Conservation (phyloP, 2,888 invertebrate species). For the Temnothorax unifasciatus region DNA sequence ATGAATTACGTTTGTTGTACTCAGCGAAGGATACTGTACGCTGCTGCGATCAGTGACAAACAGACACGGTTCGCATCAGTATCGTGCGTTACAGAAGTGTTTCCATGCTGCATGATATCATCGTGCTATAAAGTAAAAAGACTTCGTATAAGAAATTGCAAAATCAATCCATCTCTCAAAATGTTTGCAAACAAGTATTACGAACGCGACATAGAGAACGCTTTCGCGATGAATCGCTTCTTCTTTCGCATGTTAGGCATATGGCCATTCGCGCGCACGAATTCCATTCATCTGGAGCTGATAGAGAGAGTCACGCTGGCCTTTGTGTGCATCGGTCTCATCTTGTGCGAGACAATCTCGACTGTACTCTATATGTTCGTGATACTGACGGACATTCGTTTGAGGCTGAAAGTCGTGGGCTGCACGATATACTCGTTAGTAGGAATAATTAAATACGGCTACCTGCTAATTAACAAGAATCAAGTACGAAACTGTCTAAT, state of each 20-base stretch:
- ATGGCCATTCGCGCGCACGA: slow-evolving; percentile 50
- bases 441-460: slow-evolving; percentile 64
- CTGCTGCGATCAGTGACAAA: not conserved
- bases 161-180: not conserved
- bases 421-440: slow-evolving; percentile 62
- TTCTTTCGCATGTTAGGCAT: slow-evolving; percentile 18
- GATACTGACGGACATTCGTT: slow-evolving; percentile 62
- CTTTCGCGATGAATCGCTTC: slow-evolving; percentile 15
- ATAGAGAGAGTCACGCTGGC: not conserved
- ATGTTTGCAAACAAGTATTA: slow-evolving; percentile 37
- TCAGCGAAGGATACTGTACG: not conserved
- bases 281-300: not conserved
- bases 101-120: not conserved
- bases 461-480: slow-evolving; percentile 58
- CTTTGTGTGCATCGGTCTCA: slow-evolving; percentile 60
- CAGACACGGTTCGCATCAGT: not conserved
- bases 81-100: not conserved
- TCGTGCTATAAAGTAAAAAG: not conserved
- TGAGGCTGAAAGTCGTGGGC: slow-evolving; percentile 70
- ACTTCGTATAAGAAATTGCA: not conserved
- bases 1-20: not conserved
- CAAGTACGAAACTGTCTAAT: slow-evolving; percentile 68
- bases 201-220: slow-evolving; percentile 24
- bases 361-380: slow-evolving; percentile 68
- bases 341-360: slow-evolving; percentile 63